A percentile compares a stretch with the other conserved stretches of the same genome.
These are phyloP conservation scores for Rhyacophila evoluta DNA, from an alignment of 2,888 invertebrate genomes.

Conservation along the genomic window DNA sequence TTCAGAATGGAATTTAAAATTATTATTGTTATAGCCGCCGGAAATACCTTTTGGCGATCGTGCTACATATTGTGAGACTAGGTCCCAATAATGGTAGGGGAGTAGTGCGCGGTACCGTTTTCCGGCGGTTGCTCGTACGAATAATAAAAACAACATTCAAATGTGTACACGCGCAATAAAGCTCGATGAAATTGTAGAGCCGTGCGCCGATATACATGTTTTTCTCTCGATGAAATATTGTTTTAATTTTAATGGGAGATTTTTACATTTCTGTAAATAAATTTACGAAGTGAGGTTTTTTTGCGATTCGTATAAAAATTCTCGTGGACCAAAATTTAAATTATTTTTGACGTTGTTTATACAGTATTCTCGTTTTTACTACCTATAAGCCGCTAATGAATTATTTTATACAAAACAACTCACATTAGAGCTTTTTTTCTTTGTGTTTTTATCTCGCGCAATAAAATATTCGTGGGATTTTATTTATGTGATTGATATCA, in stretches of 20 bases:
- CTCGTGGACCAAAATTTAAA: not conserved
- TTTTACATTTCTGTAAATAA: conserved; percentile 22
- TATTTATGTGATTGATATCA: no score
- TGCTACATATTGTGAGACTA: not conserved
- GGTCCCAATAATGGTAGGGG: conserved; percentile 23
- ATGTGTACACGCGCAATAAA: conserved; percentile 51
- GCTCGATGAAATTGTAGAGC: conserved; percentile 35
- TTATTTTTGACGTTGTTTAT: not conserved
- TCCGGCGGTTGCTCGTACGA: conserved; percentile 37
- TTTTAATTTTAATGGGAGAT: conserved; percentile 25
- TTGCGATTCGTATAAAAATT: conserved; percentile 3
- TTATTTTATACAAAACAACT: no score
- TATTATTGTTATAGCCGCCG: not conserved
- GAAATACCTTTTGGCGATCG: not conserved
- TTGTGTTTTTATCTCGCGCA: no score
- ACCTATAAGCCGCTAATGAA: no score
- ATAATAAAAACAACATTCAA: conserved; percentile 48
- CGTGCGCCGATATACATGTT: conserved; percentile 35
- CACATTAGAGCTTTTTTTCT: no score
- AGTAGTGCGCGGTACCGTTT: conserved; percentile 28
- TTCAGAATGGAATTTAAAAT: no score
- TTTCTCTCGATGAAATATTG: conserved; percentile 20
- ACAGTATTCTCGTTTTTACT: not conserved
- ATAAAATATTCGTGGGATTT: no score
- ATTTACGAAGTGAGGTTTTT: not conserved